Evolutionary conservation across 2,797 vertebrate genomes (phyloP).

Genomic region (Agapornis canus): DNA sequence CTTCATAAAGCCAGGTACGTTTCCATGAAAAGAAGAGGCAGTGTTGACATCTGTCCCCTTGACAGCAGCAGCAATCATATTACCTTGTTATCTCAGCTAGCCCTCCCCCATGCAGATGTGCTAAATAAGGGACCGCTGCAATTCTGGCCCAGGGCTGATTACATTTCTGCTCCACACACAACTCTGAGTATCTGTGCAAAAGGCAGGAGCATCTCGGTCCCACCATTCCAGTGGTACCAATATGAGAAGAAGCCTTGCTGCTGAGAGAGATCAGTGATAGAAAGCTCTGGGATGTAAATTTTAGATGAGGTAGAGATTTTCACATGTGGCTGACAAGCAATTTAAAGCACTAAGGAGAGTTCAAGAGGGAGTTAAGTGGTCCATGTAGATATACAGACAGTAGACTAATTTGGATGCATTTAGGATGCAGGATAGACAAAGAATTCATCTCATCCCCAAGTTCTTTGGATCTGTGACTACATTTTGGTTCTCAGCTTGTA

Average conservation of each 20-base stretch:
- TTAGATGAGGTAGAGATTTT: slow-evolving; percentile 23
- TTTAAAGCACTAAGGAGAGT: slow-evolving; percentile 55
- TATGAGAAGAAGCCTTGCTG: background rate
- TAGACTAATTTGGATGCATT: slow-evolving; percentile 40
- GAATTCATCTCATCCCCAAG: slow-evolving; percentile 11
- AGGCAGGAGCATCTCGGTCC: background rate
- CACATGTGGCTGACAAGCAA: slow-evolving; percentile 14
- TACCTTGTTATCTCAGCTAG: slow-evolving; percentile 13
- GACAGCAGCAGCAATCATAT: slow-evolving; percentile 21
- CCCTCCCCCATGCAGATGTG: background rate
- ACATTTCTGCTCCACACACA: background rate
- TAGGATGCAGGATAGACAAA: slow-evolving; percentile 7
- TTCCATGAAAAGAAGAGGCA: slow-evolving; percentile 59
- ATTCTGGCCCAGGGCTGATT: background rate
- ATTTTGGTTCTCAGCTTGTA: slow-evolving; percentile 13
- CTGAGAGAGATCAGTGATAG: background rate
- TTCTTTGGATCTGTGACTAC: slow-evolving; percentile 14
- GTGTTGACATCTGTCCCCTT: slow-evolving; percentile 26
- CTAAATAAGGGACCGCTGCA: slow-evolving; percentile 5
- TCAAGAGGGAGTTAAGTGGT: slow-evolving; percentile 63
- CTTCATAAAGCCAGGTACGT: slow-evolving; percentile 60
- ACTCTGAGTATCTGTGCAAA: background rate
- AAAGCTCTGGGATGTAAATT: slow-evolving; percentile 25
- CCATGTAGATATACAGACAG: background rate
- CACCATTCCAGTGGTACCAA: background rate